Evolutionary conservation across 2,888 invertebrate genomes (phyloP), one percentile per base, ranked within the genome.

Genomic region (Melanostoma mellinum): DNA sequence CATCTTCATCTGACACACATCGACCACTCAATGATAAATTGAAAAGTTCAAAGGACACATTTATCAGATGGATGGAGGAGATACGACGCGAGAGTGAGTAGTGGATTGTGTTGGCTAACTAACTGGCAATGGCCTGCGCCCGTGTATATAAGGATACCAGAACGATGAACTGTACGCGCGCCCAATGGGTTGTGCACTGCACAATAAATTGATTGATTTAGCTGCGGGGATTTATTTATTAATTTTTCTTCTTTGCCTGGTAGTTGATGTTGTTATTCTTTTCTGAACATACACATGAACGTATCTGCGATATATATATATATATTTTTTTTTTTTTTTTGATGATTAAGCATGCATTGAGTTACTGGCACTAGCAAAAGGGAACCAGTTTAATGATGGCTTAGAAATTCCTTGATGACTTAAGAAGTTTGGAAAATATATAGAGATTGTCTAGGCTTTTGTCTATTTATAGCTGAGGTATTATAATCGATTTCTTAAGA

Each of bases 31-130:
- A 84, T 84, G 84, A 84, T 84, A 84, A 84, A 84, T 84, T 79
- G 84, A 84, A 84, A 84, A 79, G 84, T 84, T 84, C 84, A 84
- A 84, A 84, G 84, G 84, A 84, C 84, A 84, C 84, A 84, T 84
- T 84, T 84, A 84, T 84, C 84, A 84, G 78, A 84, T 84, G 75
- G 84, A 84, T 84, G 84, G 63, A 79, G 75, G 63, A 84, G 84
- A 84, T 84, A 84, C 84, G 69, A 79, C 65, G 74, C 74, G 78
- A 79, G 84, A 84, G 84, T 84, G 84, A 84, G 65, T 79, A 74
- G 74, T 73, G 48, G 72, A 77, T 63, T 63, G 63, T 63, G 63
- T 40, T 76, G 55, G 65, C 44, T 48, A 69, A 63, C 63, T 73
- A 46, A 63, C 63, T 73, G 46, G 69, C 36, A 56, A 69, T 76